Base-by-base conservation (phyloP, 2,113 vertebrate species). In the Theristicus caerulescens region DNA sequence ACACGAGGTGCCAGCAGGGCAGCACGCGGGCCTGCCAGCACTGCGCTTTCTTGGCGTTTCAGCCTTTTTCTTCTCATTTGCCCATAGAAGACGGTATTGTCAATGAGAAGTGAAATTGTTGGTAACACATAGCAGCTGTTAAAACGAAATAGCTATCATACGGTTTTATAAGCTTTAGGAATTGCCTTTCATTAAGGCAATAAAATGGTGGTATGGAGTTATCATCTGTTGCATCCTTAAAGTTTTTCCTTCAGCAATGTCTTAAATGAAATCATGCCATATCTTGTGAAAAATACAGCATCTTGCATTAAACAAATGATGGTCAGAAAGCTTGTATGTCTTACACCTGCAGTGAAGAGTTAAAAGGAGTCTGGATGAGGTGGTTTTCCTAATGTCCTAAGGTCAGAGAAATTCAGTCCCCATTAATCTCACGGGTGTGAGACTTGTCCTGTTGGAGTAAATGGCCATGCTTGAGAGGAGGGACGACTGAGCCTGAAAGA, bases 341-440 rank as follows among this genome's bases (percentile, higher is more conserved):
- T 82, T 66, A 61, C 14, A 58, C 17, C 47, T 89, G n/a, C 52
- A 31, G 51, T 8, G 32, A 51, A 26, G 51, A 76, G 58, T 65
- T 70, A 59, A 32, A 67, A 57, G 47, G 12, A 46, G 47, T 36
- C 57, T 62, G 38, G 13, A 46, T 22, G 26, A 72, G 42, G 36
- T 52, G 13, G 29, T n/a, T 94, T 67, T 47, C 64, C 19, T 49
- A 77, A n/a, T 1, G 1, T 55, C 52, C 27, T 52, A 65, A 54
- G 27, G 87, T 72, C 36, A 34, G 64, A 66, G 40, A 61, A 78
- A 69, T 55, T 3, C 57, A 16, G 40, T 72, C 34, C 34, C 71
- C 1, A 1, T 46, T 59, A 16, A 16, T 52, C 29, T 57, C 67
- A 15, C 0, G 3, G 54, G 2, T 11, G 22, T 46, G 38, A 61